Evolutionary conservation across 2,888 invertebrate species (phyloP).

Genomic region (Glaucopsyche alexis): DNA sequence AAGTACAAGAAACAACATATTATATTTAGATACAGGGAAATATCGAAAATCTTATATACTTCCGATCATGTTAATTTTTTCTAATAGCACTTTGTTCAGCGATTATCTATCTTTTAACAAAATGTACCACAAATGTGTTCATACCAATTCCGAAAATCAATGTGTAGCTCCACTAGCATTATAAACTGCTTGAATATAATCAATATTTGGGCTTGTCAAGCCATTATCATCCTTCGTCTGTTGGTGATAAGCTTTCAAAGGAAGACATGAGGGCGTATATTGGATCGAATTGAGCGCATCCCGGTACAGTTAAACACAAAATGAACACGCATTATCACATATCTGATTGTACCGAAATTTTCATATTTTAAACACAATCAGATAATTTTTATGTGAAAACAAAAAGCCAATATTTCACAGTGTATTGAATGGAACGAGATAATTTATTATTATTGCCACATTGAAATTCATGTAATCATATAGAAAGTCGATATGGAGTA

Average conservation of each 20-base stretch:
- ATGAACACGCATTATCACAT: conserved; percentile 8
- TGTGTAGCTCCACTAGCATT: neutral
- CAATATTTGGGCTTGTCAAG: neutral
- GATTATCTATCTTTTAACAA: no score
- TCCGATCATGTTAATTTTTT: no score
- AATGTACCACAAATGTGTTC: no score
- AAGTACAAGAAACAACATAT: neutral
- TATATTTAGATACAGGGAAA: no score
- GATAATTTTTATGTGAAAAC: conserved; percentile 20
- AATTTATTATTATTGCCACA: conserved; percentile 13
- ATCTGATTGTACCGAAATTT: conserved; percentile 27
- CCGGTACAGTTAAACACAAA: neutral
- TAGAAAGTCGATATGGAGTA: neutral
- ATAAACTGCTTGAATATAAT: neutral
- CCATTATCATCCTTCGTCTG: conserved; percentile 27
- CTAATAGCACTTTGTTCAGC: no score
- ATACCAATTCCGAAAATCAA: neutral
- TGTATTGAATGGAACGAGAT: conserved; percentile 17
- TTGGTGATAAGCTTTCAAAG: conserved; percentile 23
- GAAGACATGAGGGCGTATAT: conserved; percentile 11
- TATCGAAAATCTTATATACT: no score
- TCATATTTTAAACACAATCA: conserved; percentile 25
- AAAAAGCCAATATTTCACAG: conserved; percentile 21
- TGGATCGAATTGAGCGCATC: conserved; percentile 25
- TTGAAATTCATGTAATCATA: neutral